A percentile compares a stretch with the other conserved stretches of the same genome.
These are phyloP conservation scores for Nezara viridula DNA, from an alignment of 2,888 invertebrate species.

Conservation along the genomic window DNA sequence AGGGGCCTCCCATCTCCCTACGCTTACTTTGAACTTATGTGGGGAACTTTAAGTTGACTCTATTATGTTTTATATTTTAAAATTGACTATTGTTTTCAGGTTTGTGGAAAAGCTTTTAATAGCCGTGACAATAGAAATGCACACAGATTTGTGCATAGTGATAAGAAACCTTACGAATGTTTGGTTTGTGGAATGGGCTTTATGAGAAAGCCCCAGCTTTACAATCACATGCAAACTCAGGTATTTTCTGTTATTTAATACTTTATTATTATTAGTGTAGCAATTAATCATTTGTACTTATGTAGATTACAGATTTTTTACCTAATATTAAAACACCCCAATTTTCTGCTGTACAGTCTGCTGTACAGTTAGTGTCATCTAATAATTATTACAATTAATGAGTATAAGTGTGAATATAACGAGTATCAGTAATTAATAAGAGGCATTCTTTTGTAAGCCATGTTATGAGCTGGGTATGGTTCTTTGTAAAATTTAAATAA, in stretches of 20 bases:
- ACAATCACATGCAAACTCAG: constrained; percentile 81
- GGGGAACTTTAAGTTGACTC: neutral
- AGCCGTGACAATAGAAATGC: constrained; percentile 88
- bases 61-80: neutral
- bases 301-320: too few species aligned
- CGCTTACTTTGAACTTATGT: too few species aligned
- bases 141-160: constrained; percentile 87
- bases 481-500: too few species aligned
- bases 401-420: neutral
- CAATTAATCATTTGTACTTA: neutral
- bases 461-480: too few species aligned
- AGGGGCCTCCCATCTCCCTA: too few species aligned
- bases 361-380: too few species aligned
- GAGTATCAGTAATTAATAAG: too few species aligned
- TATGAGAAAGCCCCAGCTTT: constrained; percentile 85
- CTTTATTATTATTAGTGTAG: neutral
- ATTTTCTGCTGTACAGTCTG: too few species aligned
- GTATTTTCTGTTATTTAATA: constrained; percentile 67
- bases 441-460: too few species aligned
- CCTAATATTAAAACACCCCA: too few species aligned
- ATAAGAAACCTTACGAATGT: constrained; percentile 90
- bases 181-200: constrained; percentile 84
- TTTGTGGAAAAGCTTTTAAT: constrained; percentile 87
- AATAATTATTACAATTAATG: neutral
- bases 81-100: constrained; percentile 69